Evolutionary conservation across 2,797 vertebrate genomes (phyloP).

Genomic region (Xiphophorus birchmanni): DNA sequence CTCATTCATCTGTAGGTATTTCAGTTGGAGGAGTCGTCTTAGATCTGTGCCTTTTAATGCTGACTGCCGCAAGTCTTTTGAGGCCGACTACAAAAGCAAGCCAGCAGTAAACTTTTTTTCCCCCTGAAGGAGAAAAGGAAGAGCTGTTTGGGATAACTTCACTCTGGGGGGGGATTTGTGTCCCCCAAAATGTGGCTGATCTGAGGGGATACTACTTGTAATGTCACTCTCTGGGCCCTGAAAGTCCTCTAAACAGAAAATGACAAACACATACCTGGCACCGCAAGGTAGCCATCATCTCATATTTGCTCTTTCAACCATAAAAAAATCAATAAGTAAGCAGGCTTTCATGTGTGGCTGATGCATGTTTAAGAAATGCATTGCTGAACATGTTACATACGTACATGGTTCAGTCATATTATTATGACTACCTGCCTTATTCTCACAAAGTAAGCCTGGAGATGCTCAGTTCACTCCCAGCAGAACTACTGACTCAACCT

Average conservation of each 20-base stretch:
- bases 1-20: slow-evolving; percentile 76
- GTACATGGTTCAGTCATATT: not conserved
- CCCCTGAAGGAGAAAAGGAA: slow-evolving; percentile 76
- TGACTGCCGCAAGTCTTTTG: slow-evolving; percentile 82
- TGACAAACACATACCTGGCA: slow-evolving; percentile 21
- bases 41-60: slow-evolving; percentile 82
- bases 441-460: not conserved
- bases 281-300: not conserved
- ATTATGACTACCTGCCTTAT: not conserved
- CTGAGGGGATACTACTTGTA: slow-evolving; percentile 47
- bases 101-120: slow-evolving; percentile 82
- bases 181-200: slow-evolving; percentile 54
- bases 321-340: slow-evolving; percentile 15
- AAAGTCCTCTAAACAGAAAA: slow-evolving; percentile 29
- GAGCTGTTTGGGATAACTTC: slow-evolving; percentile 75
- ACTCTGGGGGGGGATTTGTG: slow-evolving; percentile 77
- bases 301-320: slow-evolving; percentile 10
- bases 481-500: not conserved
- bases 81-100: slow-evolving; percentile 82
- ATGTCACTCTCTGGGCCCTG: slow-evolving; percentile 29
- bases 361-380: slow-evolving; percentile 27
- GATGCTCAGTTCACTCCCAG: not conserved
- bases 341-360: slow-evolving; percentile 26
- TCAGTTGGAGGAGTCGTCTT: slow-evolving; percentile 76
- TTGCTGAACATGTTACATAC: slow-evolving; percentile 13